Base-by-base conservation (phyloP, 2,797 vertebrate genomes). In the Pipistrellus pygmaeus region DNA sequence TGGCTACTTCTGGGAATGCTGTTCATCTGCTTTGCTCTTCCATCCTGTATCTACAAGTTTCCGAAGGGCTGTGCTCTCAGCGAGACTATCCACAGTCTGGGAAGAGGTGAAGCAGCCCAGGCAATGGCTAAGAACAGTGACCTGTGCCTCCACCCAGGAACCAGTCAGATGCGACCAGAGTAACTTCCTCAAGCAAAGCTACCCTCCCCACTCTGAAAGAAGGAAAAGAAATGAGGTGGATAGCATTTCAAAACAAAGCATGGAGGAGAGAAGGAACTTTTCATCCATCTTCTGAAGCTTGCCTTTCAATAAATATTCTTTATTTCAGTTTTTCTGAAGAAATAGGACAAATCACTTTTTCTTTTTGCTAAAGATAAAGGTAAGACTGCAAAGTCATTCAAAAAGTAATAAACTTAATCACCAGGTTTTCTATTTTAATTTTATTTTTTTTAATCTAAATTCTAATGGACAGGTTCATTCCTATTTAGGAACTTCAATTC, bases 261-360 rank as follows among this genome's bases (percentile, higher is more conserved):
- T 0, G 32, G n/a, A 7, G 20, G 18, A 60, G 25, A 17, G 12
- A 35, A 78, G 27, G 41, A 35, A 20, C 8, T 32, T 62, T 55
- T 55, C 6, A 14, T n/a, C 13, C 38, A 53, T n/a, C 23, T 38
- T 87, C 21, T 72, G 11, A 89, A 72, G 27, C 21, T 89, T 30
- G 9, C 27, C 30, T 44, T 92, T 78, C 44, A 68, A 73, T 95
- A 93, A 38, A 12, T 32, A 86, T 15, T 41, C 18, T 88, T 88
- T 66, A 14, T 91, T 93, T 85, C 44, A 11, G 11, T 66, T 91
- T 91, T 83, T 38, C 91, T 55, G n/a, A 68, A 41, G 44, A 93
- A 85, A 91, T 0, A 32, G 18, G 41, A 48, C 18, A 69, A 75
- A 88, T 66, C 78, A 51, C 13, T 66, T 57, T 53, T 14, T 53